Conservation (phyloP, 2,797 vertebrate genomes). For the Cacajao melanocephalus region DNA sequence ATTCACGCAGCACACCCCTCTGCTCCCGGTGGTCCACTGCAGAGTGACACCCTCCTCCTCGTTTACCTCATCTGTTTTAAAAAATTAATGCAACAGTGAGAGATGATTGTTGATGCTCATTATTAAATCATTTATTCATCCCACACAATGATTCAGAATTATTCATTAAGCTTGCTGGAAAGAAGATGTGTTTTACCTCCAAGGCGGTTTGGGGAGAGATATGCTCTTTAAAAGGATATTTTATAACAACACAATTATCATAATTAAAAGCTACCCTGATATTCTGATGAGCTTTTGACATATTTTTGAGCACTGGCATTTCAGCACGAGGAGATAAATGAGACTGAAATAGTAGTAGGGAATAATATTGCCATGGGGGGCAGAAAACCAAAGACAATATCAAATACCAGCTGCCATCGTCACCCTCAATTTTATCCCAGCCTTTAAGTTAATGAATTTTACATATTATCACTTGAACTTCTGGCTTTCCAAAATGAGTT, state of each 20-base stretch:
- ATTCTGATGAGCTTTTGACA: constrained; percentile 70
- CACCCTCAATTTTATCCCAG: not conserved
- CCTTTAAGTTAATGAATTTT: constrained; percentile 48
- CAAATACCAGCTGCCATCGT: constrained; percentile 6
- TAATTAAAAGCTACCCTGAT: constrained; percentile 65
- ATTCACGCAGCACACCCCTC: constrained; percentile 46
- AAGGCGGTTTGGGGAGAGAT: constrained; percentile 45
- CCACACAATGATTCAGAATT: constrained; percentile 72
- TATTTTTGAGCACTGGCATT: constrained; percentile 59
- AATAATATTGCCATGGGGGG: not conserved
- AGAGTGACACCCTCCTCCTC: constrained; percentile 57
- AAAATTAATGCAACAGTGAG: constrained; percentile 74
- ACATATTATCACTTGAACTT: constrained; percentile 44
- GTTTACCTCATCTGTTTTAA: constrained; percentile 56
- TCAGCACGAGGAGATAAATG: constrained; percentile 41
- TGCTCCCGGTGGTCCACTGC: not conserved
- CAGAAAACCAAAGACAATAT: not conserved
- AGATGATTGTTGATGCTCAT: constrained; percentile 68
- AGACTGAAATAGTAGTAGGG: constrained; percentile 42
- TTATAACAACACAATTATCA: constrained; percentile 69
- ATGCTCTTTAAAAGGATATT: constrained; percentile 57
- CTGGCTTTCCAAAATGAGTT: constrained; percentile 21
- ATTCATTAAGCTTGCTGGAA: constrained; percentile 66
- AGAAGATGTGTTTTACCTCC: constrained; percentile 58
- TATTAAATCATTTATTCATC: constrained; percentile 74